Evolutionary conservation across 1,140 invertebrate species (phyloP).

Genomic region (Nylanderia fulva): DNA sequence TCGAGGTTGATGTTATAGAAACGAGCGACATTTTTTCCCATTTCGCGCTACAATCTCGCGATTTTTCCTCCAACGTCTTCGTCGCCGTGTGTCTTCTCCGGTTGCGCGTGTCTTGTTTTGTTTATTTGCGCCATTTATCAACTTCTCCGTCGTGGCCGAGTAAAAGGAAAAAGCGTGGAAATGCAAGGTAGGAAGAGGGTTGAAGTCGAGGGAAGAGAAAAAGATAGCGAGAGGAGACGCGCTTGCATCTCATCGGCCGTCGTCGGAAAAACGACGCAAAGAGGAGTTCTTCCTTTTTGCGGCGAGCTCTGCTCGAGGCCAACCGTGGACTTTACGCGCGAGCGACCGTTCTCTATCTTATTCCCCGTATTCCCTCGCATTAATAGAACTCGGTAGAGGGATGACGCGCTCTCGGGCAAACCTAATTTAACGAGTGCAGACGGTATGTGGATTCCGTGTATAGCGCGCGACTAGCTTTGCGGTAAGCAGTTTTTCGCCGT

Average conservation of each 20-base stretch:
- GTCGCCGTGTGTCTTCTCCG: slow-evolving; percentile 28
- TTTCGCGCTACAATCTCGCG: background rate
- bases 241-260: slow-evolving; percentile 58
- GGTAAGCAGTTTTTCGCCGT: slow-evolving; percentile 41
- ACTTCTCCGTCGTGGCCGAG: slow-evolving; percentile 46
- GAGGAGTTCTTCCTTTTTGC: slow-evolving; percentile 55
- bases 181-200: slow-evolving; percentile 35
- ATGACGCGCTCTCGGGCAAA: slow-evolving; percentile 3
- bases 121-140: slow-evolving; percentile 74
- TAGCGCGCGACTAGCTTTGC: background rate
- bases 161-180: slow-evolving; percentile 45
- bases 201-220: too few relatives aligned
- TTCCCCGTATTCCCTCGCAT: slow-evolving; percentile 35
- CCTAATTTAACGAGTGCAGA: slow-evolving; percentile 47
- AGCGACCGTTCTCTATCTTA: slow-evolving; percentile 47
- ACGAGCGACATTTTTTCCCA: slow-evolving; percentile 4
- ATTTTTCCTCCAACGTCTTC: slow-evolving; percentile 14
- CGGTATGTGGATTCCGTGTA: background rate
- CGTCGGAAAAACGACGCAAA: slow-evolving; percentile 62
- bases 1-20: background rate
- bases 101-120: slow-evolving; percentile 53
- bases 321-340: slow-evolving; percentile 43
- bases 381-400: slow-evolving; percentile 44
- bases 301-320: slow-evolving; percentile 32
- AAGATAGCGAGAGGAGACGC: background rate